Evolutionary conservation across 2,113 vertebrate genomes (phyloP).

Genomic region (Pantherophis guttatus): DNA sequence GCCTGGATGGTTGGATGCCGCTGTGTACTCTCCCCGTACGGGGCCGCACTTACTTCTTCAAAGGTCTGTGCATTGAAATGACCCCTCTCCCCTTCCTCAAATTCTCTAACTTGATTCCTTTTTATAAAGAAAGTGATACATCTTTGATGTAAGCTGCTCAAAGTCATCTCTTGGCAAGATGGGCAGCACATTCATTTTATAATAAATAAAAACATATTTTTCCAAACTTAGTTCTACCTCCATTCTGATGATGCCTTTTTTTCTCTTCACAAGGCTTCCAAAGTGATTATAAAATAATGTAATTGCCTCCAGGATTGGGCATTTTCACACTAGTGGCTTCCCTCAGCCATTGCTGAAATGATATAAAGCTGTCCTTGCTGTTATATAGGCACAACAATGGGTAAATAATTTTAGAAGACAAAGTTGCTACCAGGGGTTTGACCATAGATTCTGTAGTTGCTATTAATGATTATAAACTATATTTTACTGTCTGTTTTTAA

Average conservation of each 20-base stretch:
- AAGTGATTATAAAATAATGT: neutral
- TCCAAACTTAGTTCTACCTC: neutral
- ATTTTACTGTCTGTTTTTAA: neutral
- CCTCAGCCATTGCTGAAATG: neutral
- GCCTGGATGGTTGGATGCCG: conserved; percentile 81
- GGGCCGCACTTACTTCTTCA: conserved; percentile 85
- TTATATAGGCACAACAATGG: neutral
- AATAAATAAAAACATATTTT: neutral
- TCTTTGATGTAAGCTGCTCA: neutral
- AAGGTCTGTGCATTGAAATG: conserved; percentile 71
- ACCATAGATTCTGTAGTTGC: neutral
- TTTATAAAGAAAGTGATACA: neutral
- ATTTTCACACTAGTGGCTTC: neutral
- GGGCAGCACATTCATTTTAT: neutral
- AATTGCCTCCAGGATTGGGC: neutral
- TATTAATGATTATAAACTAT: neutral
- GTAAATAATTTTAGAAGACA: neutral
- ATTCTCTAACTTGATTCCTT: no score
- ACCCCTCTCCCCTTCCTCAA: neutral
- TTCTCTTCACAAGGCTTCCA: neutral
- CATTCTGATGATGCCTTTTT: no score
- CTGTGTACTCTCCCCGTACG: conserved; percentile 81
- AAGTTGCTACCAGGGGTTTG: neutral
- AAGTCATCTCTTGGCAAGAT: neutral
- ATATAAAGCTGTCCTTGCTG: neutral